Evolutionary conservation across 2,888 invertebrate genomes (phyloP).

Genomic region (Lepetodrilus schrolli): DNA sequence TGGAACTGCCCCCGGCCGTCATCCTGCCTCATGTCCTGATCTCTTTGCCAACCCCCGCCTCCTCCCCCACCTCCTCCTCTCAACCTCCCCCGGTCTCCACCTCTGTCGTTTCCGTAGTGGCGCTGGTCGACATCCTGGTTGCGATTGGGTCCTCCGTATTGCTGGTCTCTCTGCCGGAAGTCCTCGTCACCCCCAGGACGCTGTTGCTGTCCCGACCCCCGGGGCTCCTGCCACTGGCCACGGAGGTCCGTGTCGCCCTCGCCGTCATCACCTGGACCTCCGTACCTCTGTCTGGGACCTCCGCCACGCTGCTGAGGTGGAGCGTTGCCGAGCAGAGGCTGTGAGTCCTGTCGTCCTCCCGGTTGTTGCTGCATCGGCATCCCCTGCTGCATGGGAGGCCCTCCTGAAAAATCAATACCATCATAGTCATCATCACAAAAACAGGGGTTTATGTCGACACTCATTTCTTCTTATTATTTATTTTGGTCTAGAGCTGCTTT

Average conservation of each 20-base stretch:
- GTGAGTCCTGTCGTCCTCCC: conserved; percentile 4
- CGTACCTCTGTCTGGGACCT: not conserved
- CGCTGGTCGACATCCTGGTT: conserved; percentile 11
- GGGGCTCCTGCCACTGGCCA: not conserved
- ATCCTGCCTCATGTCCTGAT: conserved; percentile 34
- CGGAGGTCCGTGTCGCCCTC: conserved; percentile 31
- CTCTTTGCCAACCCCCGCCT: conserved; percentile 37
- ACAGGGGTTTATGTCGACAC: too few relatives aligned
- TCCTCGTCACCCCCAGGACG: conserved; percentile 32
- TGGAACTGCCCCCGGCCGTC: conserved; percentile 1
- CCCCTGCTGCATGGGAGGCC: not conserved
- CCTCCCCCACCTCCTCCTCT: conserved; percentile 35
- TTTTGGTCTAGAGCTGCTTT: not conserved
- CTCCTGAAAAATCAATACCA: conserved; percentile 8
- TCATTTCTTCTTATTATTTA: not conserved
- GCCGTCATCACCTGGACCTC: not conserved
- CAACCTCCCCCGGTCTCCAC: not conserved
- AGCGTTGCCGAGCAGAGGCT: not conserved
- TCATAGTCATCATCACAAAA: too few relatives aligned
- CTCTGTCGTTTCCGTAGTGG: not conserved
- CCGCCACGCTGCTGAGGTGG: not conserved
- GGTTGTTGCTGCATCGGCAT: not conserved
- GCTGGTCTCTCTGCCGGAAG: conserved; percentile 13
- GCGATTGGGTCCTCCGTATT: not conserved
- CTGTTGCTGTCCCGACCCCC: conserved; percentile 28